Evolutionary conservation across 2,888 invertebrate species (phyloP).

Genomic region (Ommatoiulus sabulosus): DNA sequence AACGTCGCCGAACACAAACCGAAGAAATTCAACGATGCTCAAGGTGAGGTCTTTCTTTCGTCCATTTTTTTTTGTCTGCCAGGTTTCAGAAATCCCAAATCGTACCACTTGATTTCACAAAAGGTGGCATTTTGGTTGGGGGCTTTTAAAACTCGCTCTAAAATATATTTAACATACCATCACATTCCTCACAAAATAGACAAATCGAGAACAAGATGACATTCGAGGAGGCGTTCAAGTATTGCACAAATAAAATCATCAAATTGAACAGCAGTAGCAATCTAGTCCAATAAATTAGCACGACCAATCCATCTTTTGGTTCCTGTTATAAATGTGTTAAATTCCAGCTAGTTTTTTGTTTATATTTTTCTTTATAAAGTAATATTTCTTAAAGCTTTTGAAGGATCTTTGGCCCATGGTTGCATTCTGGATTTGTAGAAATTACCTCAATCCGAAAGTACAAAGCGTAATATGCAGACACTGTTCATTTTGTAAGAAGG

Average conservation of each 20-base stretch:
- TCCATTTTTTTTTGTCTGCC: not conserved
- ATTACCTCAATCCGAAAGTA: too few species aligned
- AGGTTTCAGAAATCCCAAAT: not conserved
- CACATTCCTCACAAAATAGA: not conserved
- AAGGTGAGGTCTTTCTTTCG: conserved; percentile 53
- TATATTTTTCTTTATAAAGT: too few species aligned
- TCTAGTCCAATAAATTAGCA: too few species aligned
- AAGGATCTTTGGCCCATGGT: too few species aligned
- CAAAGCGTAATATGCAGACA: too few species aligned
- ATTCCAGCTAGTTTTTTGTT: too few species aligned
- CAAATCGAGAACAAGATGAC: not conserved
- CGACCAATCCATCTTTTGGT: too few species aligned
- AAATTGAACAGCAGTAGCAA: too few species aligned
- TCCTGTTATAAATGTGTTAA: too few species aligned
- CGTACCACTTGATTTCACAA: not conserved
- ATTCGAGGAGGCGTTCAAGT: not conserved
- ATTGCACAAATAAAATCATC: not conserved
- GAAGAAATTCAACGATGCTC: conserved; percentile 49
- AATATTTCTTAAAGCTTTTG: too few species aligned
- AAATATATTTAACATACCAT: not conserved
- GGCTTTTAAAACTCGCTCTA: not conserved
- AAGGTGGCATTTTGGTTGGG: not conserved
- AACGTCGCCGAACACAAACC: conserved; percentile 48
- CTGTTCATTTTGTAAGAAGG: too few species aligned
- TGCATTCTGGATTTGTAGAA: too few species aligned